Evolutionary conservation across 2,888 invertebrate genomes (phyloP).

Genomic region (Amaurobius ferox): DNA sequence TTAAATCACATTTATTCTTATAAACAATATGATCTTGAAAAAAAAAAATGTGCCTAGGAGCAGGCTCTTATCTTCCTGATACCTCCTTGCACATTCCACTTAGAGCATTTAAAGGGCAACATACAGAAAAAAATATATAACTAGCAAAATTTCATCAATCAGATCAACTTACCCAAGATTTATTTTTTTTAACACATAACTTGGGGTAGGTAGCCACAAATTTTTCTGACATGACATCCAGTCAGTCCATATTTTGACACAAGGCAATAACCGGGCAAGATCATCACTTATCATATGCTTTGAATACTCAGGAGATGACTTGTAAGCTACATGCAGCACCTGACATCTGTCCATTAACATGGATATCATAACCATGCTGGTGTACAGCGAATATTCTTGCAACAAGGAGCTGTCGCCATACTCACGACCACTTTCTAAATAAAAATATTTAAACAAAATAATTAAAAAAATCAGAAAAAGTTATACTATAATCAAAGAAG

Average conservation of each 20-base stretch:
- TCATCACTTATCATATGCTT: conserved; percentile 81
- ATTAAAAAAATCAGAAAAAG: too few species aligned
- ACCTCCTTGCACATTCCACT: too few species aligned
- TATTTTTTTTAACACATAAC: conserved; percentile 3
- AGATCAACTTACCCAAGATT: conserved; percentile 35
- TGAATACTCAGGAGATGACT: conserved; percentile 75
- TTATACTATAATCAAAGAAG: too few species aligned
- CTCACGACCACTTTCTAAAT: conserved; percentile 36
- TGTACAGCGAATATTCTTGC: conserved; percentile 88
- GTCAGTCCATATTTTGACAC: conserved; percentile 94
- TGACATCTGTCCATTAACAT: conserved; percentile 88
- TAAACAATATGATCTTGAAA: too few species aligned
- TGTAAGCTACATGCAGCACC: conserved; percentile 81
- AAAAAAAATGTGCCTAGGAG: too few species aligned
- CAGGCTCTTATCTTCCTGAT: too few species aligned
- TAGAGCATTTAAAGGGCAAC: too few species aligned
- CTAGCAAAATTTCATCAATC: too few species aligned
- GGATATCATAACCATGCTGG: conserved; percentile 93
- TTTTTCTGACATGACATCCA: conserved; percentile 93
- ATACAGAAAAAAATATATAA: too few species aligned
- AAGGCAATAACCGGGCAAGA: conserved; percentile 85
- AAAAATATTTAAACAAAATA: too few species aligned
- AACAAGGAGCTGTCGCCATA: conserved; percentile 81
- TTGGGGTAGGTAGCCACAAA: conserved; percentile 93
- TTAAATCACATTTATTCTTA: too few species aligned